phyloP scores from a whole-genome alignment of 2,797 vertebrate genomes.

The Ctenopoma multispine region DNA sequence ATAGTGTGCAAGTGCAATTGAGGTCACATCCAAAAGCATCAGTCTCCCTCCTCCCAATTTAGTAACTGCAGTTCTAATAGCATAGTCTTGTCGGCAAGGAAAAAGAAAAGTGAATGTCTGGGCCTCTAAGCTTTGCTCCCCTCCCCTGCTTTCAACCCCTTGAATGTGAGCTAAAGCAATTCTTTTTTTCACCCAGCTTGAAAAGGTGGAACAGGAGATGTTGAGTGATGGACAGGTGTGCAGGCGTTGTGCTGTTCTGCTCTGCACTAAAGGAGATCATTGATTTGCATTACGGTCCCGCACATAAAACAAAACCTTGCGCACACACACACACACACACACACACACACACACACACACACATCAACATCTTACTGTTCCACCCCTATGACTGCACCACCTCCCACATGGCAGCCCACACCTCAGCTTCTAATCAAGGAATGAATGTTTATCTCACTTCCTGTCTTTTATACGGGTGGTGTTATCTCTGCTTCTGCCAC shows the following conservation, averaged over 20 bases:
- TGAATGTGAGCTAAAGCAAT: conserved; percentile 68
- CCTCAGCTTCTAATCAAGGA: conserved; percentile 67
- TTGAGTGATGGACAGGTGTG: conserved; percentile 84
- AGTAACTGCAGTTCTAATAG: conserved; percentile 78
- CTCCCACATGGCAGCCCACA: conserved; percentile 69
- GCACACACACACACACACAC: conserved; percentile 27
- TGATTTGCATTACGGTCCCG: conserved; percentile 79
- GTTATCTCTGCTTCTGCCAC: conserved; percentile 67
- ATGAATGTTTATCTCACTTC: conserved; percentile 76
- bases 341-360: conserved; percentile 30
- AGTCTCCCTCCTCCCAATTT: conserved; percentile 72
- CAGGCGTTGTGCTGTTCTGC: conserved; percentile 76
- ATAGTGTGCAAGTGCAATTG: conserved; percentile 76
- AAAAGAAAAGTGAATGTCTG: conserved; percentile 75
- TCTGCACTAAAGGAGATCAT: conserved; percentile 80
- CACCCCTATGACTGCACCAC: conserved; percentile 71
- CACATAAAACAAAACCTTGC: conserved; percentile 66
- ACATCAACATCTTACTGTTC: conserved; percentile 66
- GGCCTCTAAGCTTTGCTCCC: conserved; percentile 55
- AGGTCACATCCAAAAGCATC: conserved; percentile 77
- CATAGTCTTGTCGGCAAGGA: conserved; percentile 62
- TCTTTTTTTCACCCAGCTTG: conserved; percentile 49
- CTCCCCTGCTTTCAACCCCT: conserved; percentile 59
- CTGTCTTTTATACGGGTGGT: conserved; percentile 73
- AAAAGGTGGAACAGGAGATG: conserved; percentile 78